phyloP scores from a whole-genome alignment of 1,140 invertebrate genomes.

The Drosophila erecta region DNA sequence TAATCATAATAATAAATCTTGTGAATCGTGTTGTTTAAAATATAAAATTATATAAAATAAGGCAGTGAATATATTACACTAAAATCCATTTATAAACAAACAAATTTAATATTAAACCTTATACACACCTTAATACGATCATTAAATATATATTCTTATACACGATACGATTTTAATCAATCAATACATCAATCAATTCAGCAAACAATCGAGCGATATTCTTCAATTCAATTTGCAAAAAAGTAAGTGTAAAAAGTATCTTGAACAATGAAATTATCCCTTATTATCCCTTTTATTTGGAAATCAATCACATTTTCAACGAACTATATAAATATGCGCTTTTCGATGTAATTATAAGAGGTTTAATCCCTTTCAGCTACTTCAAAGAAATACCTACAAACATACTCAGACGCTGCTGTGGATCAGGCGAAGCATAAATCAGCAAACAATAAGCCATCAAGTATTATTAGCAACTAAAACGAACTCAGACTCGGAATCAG shows the following conservation, averaged over 20 bases:
- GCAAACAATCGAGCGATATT: slow-evolving; percentile 60
- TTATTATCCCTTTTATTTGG: no score
- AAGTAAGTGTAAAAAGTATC: slow-evolving; percentile 29
- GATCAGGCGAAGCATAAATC: slow-evolving; percentile 19
- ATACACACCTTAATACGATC: slow-evolving; percentile 36
- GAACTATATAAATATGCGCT: background rate
- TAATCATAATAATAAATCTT: slow-evolving; percentile 27
- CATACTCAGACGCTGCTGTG: slow-evolving; percentile 72
- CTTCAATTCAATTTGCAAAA: slow-evolving; percentile 40
- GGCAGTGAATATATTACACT: slow-evolving; percentile 10
- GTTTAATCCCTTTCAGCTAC: slow-evolving; percentile 35
- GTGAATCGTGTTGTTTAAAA: slow-evolving; percentile 43
- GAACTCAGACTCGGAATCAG: slow-evolving; percentile 30
- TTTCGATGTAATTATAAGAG: background rate
- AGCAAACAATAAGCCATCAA: slow-evolving; percentile 55
- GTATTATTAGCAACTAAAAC: slow-evolving; percentile 70
- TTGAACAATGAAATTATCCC: no score
- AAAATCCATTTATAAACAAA: slow-evolving; percentile 26
- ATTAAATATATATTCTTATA: slow-evolving; percentile 57
- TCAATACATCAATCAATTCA: slow-evolving; percentile 69
- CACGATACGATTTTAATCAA: slow-evolving; percentile 67
- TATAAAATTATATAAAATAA: slow-evolving; percentile 26
- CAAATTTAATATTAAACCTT: slow-evolving; percentile 46
- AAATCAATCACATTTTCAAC: no score
- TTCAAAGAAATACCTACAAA: slow-evolving; percentile 64